Evolutionary conservation across 2,113 vertebrate species (phyloP).

Genomic region (Nannospalax galili): DNA sequence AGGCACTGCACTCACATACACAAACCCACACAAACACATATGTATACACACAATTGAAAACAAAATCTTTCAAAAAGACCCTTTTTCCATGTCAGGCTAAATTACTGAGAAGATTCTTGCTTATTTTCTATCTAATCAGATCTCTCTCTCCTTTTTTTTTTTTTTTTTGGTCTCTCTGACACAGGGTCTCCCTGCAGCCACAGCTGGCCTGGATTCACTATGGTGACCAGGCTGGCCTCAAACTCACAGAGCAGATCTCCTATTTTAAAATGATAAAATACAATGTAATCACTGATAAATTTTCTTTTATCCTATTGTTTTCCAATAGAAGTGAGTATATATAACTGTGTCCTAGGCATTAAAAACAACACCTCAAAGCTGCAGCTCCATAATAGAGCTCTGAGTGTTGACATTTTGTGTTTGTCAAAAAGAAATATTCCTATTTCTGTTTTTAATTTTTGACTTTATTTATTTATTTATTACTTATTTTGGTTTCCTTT

Average conservation of each 20-base stretch:
- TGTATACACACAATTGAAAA: no score
- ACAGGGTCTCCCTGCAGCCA: no score
- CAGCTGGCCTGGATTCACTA: no score
- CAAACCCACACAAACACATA: no score
- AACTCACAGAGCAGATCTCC: no score
- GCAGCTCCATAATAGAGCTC: background rate
- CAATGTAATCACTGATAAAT: background rate
- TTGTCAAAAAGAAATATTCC: background rate
- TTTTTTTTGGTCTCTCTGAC: no score
- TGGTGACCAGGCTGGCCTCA: no score
- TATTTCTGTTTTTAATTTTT: background rate
- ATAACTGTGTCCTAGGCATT: background rate
- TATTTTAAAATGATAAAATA: constrained; percentile 13
- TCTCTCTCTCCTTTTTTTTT: background rate
- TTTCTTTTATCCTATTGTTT: background rate
- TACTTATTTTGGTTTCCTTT: no score
- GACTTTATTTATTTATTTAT: no score
- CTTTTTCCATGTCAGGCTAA: background rate
- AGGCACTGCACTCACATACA: no score
- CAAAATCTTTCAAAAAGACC: background rate
- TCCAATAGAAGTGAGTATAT: background rate
- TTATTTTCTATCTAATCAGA: constrained; percentile 18
- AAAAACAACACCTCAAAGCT: background rate
- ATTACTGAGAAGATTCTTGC: background rate
- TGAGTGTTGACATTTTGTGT: background rate